A percentile compares a stretch with the other conserved stretches of the same genome.
Evolutionary conservation across 2,797 vertebrate genomes (phyloP).

Genomic region (Sitta carolinensis): DNA sequence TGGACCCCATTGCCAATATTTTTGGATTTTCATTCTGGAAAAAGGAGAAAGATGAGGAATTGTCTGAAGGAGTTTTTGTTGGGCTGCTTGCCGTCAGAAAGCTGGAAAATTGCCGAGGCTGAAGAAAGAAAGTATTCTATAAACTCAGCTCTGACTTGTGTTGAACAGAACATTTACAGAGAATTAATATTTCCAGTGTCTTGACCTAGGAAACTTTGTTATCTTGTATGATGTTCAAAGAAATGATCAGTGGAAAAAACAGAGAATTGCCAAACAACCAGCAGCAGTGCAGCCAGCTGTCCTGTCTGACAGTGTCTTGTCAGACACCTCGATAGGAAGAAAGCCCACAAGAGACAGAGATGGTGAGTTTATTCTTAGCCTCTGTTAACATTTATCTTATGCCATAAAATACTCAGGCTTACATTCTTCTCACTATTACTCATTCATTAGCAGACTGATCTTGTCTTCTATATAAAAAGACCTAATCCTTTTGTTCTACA

Average conservation of each 20-base stretch:
- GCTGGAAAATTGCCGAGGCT: slow-evolving; percentile 2
- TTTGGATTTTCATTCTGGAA: slow-evolving; percentile 54
- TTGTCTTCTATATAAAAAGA: neutral
- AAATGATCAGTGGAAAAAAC: neutral
- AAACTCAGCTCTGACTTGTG: slow-evolving; percentile 11
- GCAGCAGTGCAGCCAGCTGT: neutral
- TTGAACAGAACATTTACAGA: slow-evolving; percentile 13
- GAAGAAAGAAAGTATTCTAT: slow-evolving; percentile 19
- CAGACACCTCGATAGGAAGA: neutral
- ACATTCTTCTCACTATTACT: neutral
- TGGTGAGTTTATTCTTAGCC: neutral
- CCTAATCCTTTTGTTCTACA: neutral
- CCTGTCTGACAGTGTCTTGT: neutral
- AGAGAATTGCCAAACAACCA: neutral
- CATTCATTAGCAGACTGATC: neutral
- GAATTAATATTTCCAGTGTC: slow-evolving; percentile 5
- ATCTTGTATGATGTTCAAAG: neutral
- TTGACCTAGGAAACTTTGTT: slow-evolving; percentile 13
- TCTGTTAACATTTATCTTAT: slow-evolving; percentile 3
- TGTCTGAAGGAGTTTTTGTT: slow-evolving; percentile 35
- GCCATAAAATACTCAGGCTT: neutral
- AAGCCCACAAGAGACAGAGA: neutral
- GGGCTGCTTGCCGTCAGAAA: slow-evolving; percentile 46
- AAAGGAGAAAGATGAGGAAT: slow-evolving; percentile 45
- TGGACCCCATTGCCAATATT: neutral